These are phyloP conservation scores for Nyctibius grandis DNA, from an alignment of 2,797 vertebrate genomes.

Conservation along the genomic window DNA sequence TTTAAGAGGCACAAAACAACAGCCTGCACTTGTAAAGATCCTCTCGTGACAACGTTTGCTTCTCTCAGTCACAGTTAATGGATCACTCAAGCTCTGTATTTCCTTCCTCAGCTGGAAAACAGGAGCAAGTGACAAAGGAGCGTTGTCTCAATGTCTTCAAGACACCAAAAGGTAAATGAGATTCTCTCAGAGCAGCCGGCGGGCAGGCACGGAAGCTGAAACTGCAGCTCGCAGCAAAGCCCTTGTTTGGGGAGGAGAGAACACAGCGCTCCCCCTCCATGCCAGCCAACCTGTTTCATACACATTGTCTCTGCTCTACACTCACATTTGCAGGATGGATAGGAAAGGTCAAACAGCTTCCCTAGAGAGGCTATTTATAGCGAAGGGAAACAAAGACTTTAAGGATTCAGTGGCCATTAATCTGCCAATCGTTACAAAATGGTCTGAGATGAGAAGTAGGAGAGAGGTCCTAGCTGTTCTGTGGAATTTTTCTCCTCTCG, in stretches of 20 bases:
- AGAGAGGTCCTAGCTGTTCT: not conserved
- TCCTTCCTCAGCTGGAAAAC: not conserved
- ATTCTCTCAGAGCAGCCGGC: accelerated
- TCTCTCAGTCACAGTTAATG: not conserved
- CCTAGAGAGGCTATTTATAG: not conserved
- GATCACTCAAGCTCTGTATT: not conserved
- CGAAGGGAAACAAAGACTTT: not conserved
- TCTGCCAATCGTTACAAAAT: not conserved
- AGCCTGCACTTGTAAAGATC: not conserved
- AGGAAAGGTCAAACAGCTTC: not conserved
- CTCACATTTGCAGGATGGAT: not conserved
- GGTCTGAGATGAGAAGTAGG: not conserved
- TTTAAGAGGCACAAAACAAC: not conserved
- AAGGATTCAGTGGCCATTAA: not conserved
- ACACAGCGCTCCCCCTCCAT: not conserved
- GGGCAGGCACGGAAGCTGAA: not conserved
- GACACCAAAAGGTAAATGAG: not conserved
- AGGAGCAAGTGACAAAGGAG: not conserved
- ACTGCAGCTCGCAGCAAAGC: not conserved
- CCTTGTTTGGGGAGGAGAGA: not conserved
- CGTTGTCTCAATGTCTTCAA: not conserved
- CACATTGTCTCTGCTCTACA: not conserved
- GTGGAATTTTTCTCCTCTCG: not conserved
- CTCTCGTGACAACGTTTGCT: not conserved
- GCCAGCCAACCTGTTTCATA: not conserved